These are phyloP conservation scores for Australoheros scitulus DNA, from an alignment of 2,113 vertebrate genomes.

Conservation along the genomic window DNA sequence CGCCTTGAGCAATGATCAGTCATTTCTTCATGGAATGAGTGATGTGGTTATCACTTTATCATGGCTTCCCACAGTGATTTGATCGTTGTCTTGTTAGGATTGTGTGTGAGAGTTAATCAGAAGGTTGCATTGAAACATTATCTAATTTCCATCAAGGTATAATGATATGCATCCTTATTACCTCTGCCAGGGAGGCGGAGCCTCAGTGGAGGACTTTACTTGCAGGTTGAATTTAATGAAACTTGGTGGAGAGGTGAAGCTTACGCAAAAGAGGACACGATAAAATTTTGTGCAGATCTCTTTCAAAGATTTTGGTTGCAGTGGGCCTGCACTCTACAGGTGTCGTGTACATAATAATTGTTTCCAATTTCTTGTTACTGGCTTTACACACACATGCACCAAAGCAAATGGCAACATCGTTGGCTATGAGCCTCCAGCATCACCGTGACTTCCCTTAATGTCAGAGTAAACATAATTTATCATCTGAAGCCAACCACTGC, in stretches of 20 bases:
- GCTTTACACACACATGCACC: neutral
- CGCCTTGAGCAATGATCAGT: neutral
- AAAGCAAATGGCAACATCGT: neutral
- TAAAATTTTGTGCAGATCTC: accelerated
- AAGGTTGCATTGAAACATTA: neutral
- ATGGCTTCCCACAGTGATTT: neutral
- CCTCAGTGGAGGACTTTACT: neutral
- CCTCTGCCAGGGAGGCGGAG: neutral
- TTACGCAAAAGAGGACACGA: neutral
- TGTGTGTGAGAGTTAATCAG: neutral
- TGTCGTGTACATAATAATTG: neutral
- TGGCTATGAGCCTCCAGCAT: neutral
- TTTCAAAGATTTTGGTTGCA: neutral
- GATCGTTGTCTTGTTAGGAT: neutral
- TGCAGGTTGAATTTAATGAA: neutral
- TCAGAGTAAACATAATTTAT: constrained; percentile 23
- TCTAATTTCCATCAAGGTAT: neutral
- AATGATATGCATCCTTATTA: neutral
- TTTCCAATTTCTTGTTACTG: neutral
- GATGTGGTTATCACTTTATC: neutral
- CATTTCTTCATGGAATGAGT: neutral
- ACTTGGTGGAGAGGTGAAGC: neutral
- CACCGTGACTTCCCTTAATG: neutral
- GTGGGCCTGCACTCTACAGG: neutral
- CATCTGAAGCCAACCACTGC: constrained; percentile 28